Evolutionary conservation across 2,797 vertebrate genomes (phyloP).

Genomic region (Stomatorhinus walkeri): DNA sequence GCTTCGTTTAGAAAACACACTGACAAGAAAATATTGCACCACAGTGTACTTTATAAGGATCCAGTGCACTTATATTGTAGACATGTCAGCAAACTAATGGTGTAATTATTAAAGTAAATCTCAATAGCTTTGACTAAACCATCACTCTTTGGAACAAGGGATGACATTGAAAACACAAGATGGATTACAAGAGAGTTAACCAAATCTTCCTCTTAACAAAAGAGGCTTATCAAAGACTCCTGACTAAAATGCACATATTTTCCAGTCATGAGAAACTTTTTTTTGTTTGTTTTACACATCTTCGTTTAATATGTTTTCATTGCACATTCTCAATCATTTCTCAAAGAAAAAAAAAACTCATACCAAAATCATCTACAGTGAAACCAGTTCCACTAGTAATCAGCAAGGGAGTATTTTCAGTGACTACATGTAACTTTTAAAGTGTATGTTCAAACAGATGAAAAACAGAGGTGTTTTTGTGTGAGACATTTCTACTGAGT

Average conservation of each 20-base stretch:
- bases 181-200: constrained; percentile 24
- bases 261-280: neutral
- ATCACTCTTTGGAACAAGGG: constrained; percentile 23
- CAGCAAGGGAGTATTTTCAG: neutral
- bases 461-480: neutral
- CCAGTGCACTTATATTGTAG: constrained; percentile 17
- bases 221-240: neutral
- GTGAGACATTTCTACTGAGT: neutral
- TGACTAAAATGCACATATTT: neutral
- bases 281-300: neutral
- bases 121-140: constrained; percentile 36
- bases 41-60: constrained; percentile 26
- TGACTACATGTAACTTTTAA: neutral
- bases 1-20: neutral
- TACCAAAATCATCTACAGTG: constrained; percentile 1
- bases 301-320: constrained; percentile 25
- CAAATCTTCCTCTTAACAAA: constrained; percentile 27
- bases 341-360: constrained; percentile 29
- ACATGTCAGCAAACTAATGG: constrained; percentile 5
- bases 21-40: constrained; percentile 24
- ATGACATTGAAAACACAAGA: constrained; percentile 19
- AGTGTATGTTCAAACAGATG: neutral
- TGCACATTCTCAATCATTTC: constrained; percentile 30
- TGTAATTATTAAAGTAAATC: constrained; percentile 26
- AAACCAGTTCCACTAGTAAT: neutral